phyloP scores from a whole-genome alignment of 2,113 vertebrate genomes.

The Dryoscopus gambensis region DNA sequence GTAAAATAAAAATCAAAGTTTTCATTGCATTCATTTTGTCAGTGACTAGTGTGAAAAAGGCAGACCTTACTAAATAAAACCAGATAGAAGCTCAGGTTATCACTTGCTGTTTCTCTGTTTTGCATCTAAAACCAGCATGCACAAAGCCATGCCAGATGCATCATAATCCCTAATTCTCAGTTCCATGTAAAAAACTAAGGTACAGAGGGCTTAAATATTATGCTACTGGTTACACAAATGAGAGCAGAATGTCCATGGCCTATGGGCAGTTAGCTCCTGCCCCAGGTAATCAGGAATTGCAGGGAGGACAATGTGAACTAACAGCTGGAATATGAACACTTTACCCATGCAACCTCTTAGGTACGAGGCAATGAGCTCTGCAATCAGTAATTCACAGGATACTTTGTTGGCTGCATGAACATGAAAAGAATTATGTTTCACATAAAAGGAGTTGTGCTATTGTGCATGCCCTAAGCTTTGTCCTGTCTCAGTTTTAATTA shows the following conservation, averaged over 20 bases:
- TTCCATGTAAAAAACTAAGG: background rate
- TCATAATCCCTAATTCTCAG: background rate
- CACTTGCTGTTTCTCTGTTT: background rate
- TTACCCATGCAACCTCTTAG: background rate
- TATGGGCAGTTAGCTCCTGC: background rate
- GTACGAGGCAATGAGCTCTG: background rate
- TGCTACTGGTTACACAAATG: background rate
- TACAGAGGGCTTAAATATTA: background rate
- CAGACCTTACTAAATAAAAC: background rate
- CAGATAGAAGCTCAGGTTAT: background rate
- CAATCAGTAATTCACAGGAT: background rate
- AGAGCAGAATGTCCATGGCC: background rate
- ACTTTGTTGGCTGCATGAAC: background rate
- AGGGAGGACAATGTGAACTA: background rate
- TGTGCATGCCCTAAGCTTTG: background rate
- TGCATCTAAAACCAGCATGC: background rate
- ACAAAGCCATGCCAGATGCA: background rate
- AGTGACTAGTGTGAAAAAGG: background rate
- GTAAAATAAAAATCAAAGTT: background rate
- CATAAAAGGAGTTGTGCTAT: background rate
- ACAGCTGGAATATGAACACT: background rate
- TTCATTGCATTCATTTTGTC: background rate
- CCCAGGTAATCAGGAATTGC: accelerated
- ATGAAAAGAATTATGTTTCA: background rate
- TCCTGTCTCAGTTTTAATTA: slow-evolving; percentile 4